Percentiles rank a stretch among this genome's conserved stretches.
Conservation (phyloP, 2,797 vertebrate species). For the Ptychadena robeensis region DNA sequence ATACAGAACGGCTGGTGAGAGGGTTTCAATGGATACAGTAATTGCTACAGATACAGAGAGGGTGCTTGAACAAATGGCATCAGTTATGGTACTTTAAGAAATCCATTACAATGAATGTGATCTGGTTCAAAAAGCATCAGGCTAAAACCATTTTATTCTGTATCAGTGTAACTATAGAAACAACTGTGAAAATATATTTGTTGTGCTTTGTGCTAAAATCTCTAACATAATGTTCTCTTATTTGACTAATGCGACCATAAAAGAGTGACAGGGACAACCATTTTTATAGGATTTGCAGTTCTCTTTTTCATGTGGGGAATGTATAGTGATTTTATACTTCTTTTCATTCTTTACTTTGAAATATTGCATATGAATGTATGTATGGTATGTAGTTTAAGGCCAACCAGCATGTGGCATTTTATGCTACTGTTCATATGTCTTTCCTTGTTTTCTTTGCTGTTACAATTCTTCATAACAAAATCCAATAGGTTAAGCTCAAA, state of each 20-base stretch:
- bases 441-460: no score
- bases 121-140: background rate
- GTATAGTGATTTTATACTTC: no score
- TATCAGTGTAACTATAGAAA: background rate
- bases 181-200: background rate
- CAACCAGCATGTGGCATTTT: no score
- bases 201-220: background rate
- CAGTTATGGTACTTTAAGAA: background rate
- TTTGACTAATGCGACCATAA: background rate
- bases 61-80: slow-evolving; percentile 20
- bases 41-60: background rate
- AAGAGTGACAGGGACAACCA: background rate
- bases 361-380: no score
- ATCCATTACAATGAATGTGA: background rate
- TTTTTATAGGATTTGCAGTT: background rate
- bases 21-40: slow-evolving; percentile 1
- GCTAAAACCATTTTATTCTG: background rate
- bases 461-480: no score
- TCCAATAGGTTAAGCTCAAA: no score
- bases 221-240: background rate
- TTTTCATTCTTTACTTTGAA: no score
- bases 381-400: no score
- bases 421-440: no score
- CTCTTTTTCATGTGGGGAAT: no score
- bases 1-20: background rate